A percentile compares a stretch with the other conserved stretches of the same genome.
phyloP scores from a whole-genome alignment of 2,797 vertebrate species.

The Oceanodroma leucorhoa region DNA sequence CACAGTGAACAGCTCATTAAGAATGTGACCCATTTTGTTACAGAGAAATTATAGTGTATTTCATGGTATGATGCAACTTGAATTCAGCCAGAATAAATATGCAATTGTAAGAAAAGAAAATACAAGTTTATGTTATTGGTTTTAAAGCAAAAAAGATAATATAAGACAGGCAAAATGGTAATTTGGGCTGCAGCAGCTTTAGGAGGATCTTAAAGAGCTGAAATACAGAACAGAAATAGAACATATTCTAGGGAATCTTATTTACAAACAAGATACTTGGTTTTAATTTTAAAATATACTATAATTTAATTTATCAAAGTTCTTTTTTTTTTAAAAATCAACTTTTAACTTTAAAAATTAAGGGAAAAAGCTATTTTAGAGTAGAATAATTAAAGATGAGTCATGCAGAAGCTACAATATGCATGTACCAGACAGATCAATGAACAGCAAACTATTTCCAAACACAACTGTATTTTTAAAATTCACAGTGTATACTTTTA shows the following conservation, averaged over 20 bases:
- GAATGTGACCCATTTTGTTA: constrained; percentile 72
- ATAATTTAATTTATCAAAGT: not conserved
- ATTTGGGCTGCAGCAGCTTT: constrained; percentile 18
- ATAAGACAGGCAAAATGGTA: not conserved
- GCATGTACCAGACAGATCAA: not conserved
- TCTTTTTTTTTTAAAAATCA: not conserved
- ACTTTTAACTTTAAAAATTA: not conserved
- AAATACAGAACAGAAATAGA: not conserved
- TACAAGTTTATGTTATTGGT: constrained; percentile 50
- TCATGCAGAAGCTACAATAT: not conserved
- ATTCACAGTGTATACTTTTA: not conserved
- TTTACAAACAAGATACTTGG: not conserved
- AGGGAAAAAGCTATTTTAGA: not conserved
- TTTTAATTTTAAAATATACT: not conserved
- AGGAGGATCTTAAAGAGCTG: not conserved
- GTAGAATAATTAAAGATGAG: not conserved
- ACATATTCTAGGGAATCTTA: not conserved
- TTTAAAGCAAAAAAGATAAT: constrained; percentile 53
- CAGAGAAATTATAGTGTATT: constrained; percentile 69
- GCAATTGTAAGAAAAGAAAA: constrained; percentile 66
- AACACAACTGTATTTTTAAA: not conserved
- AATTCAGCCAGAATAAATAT: constrained; percentile 66
- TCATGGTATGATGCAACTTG: constrained; percentile 61
- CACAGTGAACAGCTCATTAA: constrained; percentile 55
- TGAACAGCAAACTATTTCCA: not conserved